Base-by-base conservation (phyloP, 2,888 invertebrate species). In the Clivina fossor region DNA sequence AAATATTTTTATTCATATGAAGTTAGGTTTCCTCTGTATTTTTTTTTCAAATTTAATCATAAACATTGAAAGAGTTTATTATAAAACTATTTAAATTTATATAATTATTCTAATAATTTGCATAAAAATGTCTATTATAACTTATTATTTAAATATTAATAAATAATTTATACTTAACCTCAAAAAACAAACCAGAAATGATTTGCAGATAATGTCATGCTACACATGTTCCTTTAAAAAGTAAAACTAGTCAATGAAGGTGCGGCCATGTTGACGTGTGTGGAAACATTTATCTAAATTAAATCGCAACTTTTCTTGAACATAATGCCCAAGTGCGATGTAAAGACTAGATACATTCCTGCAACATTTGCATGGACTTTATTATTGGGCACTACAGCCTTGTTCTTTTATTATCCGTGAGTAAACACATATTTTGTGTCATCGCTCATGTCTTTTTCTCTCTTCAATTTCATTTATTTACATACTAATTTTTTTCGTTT, bases 331-430 rank as follows among this genome's bases (percentile, higher is more conserved):
- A 92, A 89, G 89, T 94, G 94, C 83, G 93, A 93, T 83, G 86
- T 91, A 76, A 91, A 92, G 79, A 93, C 93, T 78, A 90, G 93
- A 82, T 93, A 92, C 80, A 86, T 96, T 82, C 98, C 98, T 77
- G 97, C 97, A 78, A 91, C 93, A 73, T 93, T 95, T 82, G 97
- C 98, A 74, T 99, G 98, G 98, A 87, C 90, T 67, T 81, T 99
- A 72, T 84, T 98, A 68, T 81, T 98, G 75, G 88, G 88, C 73
- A 91, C 94, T 68, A 96, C 96, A 67, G 87, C 88, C 72, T 82
- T 93, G 70, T 97, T 96, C 84, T 97, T 95, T 83, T 91, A 90
- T 78, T 96, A 90, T 79, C 94, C 95, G 96, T 97, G 82, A 94
- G 95, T 93, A 78, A 74, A 73, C 54, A 30, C 26, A 11, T 37